phyloP scores from a whole-genome alignment of 2,797 vertebrate genomes.

The Darevskia nairensis region DNA sequence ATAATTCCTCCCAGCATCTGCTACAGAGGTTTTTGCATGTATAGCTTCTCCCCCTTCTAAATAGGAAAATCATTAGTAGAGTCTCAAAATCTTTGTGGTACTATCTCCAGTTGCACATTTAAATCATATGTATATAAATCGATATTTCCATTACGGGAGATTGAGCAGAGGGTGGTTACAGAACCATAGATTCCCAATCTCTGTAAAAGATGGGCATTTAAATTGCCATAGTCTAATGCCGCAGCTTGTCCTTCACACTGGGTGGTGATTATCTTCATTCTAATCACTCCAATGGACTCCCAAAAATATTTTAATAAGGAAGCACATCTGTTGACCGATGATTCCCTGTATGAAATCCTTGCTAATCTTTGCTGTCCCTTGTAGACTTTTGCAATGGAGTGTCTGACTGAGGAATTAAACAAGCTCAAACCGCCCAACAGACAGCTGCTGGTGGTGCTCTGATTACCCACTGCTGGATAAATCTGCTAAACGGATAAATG shows the following conservation, averaged over 20 bases:
- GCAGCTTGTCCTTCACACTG: neutral
- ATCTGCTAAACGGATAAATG: slow-evolving; percentile 28
- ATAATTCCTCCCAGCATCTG: neutral
- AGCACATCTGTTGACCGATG: slow-evolving; percentile 2
- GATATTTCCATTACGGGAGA: neutral
- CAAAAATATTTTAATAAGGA: slow-evolving; percentile 4
- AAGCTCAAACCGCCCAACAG: neutral
- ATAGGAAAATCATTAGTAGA: neutral
- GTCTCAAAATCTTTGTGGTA: neutral
- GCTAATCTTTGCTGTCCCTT: slow-evolving; percentile 20
- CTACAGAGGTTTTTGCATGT: neutral
- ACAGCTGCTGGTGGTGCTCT: neutral
- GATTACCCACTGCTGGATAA: slow-evolving; percentile 11
- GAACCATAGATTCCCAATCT: neutral
- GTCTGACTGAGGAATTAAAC: slow-evolving; percentile 22
- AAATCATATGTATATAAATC: neutral
- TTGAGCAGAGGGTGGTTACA: neutral
- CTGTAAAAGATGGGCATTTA: slow-evolving; percentile 4
- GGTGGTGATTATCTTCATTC: neutral
- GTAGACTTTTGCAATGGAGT: neutral
- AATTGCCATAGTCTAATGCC: neutral
- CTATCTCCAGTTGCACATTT: neutral
- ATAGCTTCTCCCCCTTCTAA: neutral
- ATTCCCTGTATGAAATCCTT: neutral
- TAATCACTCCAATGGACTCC: neutral